phyloP scores from a whole-genome alignment of 2,113 vertebrate genomes.

The Oxygymnocypris stewartii region DNA sequence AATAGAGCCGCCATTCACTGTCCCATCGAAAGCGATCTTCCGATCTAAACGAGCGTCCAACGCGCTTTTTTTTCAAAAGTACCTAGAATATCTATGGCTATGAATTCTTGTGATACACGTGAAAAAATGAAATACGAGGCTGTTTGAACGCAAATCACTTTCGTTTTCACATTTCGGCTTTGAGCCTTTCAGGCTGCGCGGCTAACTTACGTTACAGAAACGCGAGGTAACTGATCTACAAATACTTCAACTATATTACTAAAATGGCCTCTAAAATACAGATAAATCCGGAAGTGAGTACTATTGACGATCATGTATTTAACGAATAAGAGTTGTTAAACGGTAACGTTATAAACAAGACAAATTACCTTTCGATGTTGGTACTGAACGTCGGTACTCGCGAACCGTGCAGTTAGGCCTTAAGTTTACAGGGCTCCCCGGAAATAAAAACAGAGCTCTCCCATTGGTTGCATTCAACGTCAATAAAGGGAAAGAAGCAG shows the following conservation, averaged over 20 bases:
- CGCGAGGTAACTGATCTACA: not conserved
- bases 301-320: not conserved
- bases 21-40: not conserved
- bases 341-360: not conserved
- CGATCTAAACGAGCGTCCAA: not conserved
- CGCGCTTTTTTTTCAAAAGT: not conserved
- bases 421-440: slow-evolving; percentile 47
- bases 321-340: not conserved
- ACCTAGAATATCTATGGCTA: not conserved
- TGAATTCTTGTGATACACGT: not conserved
- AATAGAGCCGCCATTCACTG: slow-evolving; percentile 25
- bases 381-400: slow-evolving; percentile 21
- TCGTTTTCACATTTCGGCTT: not conserved
- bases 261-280: not conserved
- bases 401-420: slow-evolving; percentile 53
- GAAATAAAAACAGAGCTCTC: slow-evolving; percentile 41
- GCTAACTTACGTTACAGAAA: not conserved
- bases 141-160: not conserved
- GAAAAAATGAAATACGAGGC: not conserved
- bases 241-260: too few species aligned
- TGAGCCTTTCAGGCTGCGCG: not conserved
- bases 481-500: not conserved
- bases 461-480: slow-evolving; percentile 48
- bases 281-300: not conserved
- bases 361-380: slow-evolving; percentile 46